Evolutionary conservation across 2,113 vertebrate genomes (phyloP).

Genomic region (Poecilia latipinna): DNA sequence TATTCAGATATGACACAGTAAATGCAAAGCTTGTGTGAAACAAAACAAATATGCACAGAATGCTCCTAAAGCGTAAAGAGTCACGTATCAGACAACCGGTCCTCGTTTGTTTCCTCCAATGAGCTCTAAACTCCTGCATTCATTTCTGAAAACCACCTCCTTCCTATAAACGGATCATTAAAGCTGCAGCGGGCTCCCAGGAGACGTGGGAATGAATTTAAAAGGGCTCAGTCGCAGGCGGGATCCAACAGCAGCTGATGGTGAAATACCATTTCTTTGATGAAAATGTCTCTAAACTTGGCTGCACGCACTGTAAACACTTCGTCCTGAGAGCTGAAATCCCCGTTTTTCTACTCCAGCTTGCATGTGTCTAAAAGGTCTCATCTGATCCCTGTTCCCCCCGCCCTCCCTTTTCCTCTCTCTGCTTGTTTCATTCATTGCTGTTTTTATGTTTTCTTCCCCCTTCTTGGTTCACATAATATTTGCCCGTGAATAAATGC

Average conservation of each 20-base stretch:
- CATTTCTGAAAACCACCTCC: neutral
- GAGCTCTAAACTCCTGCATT: conserved; percentile 24
- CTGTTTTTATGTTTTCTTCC: conserved; percentile 36
- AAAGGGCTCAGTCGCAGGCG: conserved; percentile 9
- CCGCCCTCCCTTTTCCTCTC: conserved; percentile 43
- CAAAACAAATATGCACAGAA: neutral
- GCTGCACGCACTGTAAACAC: conserved; percentile 27
- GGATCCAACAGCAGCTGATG: conserved; percentile 2
- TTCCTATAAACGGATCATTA: conserved; percentile 28
- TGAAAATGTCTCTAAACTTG: conserved; percentile 30
- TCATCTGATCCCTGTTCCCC: conserved; percentile 63
- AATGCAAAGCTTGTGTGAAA: neutral
- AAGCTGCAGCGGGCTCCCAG: conserved; percentile 7
- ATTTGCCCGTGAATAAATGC: conserved; percentile 80
- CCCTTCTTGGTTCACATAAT: conserved; percentile 69
- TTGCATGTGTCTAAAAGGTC: conserved; percentile 74
- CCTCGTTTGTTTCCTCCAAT: conserved; percentile 2
- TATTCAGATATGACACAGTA: conserved; percentile 18
- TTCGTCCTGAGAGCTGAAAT: conserved; percentile 29
- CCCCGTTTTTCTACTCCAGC: conserved; percentile 51
- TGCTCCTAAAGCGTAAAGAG: neutral
- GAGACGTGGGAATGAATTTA: conserved; percentile 20
- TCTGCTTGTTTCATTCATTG: conserved; percentile 71
- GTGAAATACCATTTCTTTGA: conserved; percentile 23
- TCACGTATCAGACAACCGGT: neutral